Evolutionary conservation across 2,888 invertebrate genomes (phyloP), one percentile per base, ranked within the genome.

Genomic region (Pyrrhosoma nymphula): DNA sequence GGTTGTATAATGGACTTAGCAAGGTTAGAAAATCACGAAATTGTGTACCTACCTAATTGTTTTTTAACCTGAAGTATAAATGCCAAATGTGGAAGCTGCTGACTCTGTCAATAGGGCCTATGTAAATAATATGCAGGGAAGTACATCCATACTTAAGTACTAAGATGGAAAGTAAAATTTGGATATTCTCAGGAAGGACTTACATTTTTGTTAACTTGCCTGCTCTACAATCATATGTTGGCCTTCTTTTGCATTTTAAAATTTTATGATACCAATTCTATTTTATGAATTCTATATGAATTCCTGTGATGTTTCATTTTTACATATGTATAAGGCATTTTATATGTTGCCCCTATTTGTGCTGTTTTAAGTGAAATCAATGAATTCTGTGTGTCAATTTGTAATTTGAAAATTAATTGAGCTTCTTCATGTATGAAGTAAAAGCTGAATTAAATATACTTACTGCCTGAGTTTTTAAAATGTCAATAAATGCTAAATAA

Each of bases 191-290:
- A 8, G 60, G 60, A 20, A 20, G 60, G 12, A 60, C 35, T 93
- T 93, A 93, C 26, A 75, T 39, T 23, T 47, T 55, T 63, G 47
- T 93, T 93, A 60, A 93, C 89, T 55, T 26, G 23, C 75, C 0
- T 63, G 47, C 69, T 93, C 69, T 69, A 47, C 47, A 93, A 93
- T 60, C 47, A 69, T 47, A 69, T 47, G 69, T 63, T 93, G 93
- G 47, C 69, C 69, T 93, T 93, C 47, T 93, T 93, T 93, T 69
- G n/a, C n/a, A 93, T 93, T 93, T 93, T 93, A 93, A 93, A 93
- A 93, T 93, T 69, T 93, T 93, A 93, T 69, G 63, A 47, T 93
- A 69, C n/a, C n/a, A n/a, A n/a, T n/a, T 69, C 39, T 26, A 93
- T 93, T 63, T 63, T 35, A 69, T 75, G n/a, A n/a, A n/a, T 93